Evolutionary conservation across 2,797 vertebrate genomes (phyloP).

Genomic region (Varecia variegata): DNA sequence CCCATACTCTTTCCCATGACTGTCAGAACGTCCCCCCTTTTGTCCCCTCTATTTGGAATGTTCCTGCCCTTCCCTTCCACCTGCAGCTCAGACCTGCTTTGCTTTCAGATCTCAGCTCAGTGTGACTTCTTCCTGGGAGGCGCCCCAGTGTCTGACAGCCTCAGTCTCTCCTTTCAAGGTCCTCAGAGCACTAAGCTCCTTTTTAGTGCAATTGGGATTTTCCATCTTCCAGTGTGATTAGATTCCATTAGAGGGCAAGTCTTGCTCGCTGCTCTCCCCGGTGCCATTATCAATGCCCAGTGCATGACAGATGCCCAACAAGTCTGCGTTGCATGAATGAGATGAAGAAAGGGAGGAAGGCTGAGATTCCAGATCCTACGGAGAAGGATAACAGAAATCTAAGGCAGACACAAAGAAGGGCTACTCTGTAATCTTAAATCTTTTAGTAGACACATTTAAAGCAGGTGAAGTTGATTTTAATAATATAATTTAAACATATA

Average conservation of each 20-base stretch:
- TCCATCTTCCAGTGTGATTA: neutral
- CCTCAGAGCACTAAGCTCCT: neutral
- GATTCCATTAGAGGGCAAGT: neutral
- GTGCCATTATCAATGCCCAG: neutral
- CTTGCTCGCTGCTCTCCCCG: neutral
- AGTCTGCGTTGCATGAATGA: neutral
- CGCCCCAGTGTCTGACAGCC: neutral
- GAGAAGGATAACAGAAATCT: neutral
- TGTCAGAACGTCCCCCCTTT: fast-evolving
- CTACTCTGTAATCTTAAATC: neutral
- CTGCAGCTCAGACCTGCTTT: neutral
- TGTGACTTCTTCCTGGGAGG: neutral
- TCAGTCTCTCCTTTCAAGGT: neutral
- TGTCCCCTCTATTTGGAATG: neutral
- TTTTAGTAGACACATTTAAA: neutral
- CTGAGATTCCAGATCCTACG: neutral
- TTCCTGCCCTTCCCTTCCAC: too few relatives aligned
- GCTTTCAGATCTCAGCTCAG: neutral
- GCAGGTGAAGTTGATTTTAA: neutral
- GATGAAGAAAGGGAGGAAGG: too few relatives aligned
- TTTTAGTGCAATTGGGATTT: neutral
- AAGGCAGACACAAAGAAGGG: neutral
- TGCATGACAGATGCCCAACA: neutral
- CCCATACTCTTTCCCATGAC: too few relatives aligned
- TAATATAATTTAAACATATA: neutral